Percentiles rank a stretch among this genome's conserved stretches.
Evolutionary conservation across 2,113 vertebrate species (phyloP).

Genomic region (Ciconia boyciana): DNA sequence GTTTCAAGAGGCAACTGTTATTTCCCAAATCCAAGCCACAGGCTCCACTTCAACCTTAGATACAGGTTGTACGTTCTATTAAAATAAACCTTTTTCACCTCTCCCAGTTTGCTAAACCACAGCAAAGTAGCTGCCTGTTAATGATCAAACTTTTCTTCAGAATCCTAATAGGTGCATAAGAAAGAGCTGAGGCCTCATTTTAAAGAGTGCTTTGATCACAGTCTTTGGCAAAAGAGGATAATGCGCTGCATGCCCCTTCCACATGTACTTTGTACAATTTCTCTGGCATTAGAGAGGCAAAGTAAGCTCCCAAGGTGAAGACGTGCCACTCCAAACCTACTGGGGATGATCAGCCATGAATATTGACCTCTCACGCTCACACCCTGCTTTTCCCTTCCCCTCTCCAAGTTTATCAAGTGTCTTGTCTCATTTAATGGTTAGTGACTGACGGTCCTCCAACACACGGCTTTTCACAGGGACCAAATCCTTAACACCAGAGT

Average conservation of each 20-base stretch:
- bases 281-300: neutral
- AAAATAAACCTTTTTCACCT: neutral
- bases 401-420: neutral
- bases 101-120: neutral
- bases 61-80: neutral
- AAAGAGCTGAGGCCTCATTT: neutral
- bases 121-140: neutral
- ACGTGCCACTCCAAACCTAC: neutral
- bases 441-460: neutral
- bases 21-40: neutral
- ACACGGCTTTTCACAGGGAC: neutral
- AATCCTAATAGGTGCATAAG: neutral
- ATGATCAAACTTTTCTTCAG: neutral
- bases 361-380: neutral
- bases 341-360: neutral
- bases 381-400: neutral
- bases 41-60: neutral
- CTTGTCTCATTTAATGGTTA: neutral
- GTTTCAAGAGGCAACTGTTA: neutral
- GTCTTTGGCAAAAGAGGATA: neutral
- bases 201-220: neutral
- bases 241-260: neutral
- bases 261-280: neutral
- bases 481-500: neutral
- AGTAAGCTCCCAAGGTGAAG: neutral